Evolutionary conservation across 2,888 invertebrate species (phyloP).

Genomic region (Conops quadrifasciatus): DNA sequence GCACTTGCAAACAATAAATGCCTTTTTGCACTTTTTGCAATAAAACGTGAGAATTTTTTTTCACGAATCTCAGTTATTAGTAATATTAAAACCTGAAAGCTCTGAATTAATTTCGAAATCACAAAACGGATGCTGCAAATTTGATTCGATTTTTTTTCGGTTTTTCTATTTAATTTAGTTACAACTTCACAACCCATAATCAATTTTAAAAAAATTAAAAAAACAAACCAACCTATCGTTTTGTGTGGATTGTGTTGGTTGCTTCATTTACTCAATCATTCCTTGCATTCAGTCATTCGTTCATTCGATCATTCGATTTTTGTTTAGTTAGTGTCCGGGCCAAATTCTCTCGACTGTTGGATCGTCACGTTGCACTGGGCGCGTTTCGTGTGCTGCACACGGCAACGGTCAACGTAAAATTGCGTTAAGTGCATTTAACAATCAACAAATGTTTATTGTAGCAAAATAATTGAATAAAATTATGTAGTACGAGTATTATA

Average conservation of each 20-base stretch:
- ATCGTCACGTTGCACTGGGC: constrained; percentile 17
- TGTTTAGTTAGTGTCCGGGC: neutral
- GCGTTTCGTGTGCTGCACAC: neutral
- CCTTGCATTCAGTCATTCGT: neutral
- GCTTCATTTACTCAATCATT: neutral
- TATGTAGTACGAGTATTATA: constrained; percentile 11
- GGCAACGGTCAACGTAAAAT: neutral
- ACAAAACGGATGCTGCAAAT: too few relatives aligned
- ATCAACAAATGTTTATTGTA: constrained; percentile 9
- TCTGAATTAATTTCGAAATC: too few relatives aligned
- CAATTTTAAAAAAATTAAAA: neutral
- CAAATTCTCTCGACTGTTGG: constrained; percentile 17
- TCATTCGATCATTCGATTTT: neutral
- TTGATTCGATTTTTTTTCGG: neutral
- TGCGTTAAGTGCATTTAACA: constrained; percentile 17
- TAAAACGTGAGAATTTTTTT: too few relatives aligned
- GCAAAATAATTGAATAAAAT: constrained; percentile 15
- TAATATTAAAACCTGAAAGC: too few relatives aligned
- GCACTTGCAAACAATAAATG: too few relatives aligned
- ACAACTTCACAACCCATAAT: neutral
- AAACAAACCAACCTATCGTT: neutral
- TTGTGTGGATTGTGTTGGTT: neutral
- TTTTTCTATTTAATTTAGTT: neutral
- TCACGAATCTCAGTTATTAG: too few relatives aligned
- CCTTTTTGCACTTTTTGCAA: too few relatives aligned